phyloP scores from a whole-genome alignment of 2,888 invertebrate genomes.

The Chloroclysta siterata region DNA sequence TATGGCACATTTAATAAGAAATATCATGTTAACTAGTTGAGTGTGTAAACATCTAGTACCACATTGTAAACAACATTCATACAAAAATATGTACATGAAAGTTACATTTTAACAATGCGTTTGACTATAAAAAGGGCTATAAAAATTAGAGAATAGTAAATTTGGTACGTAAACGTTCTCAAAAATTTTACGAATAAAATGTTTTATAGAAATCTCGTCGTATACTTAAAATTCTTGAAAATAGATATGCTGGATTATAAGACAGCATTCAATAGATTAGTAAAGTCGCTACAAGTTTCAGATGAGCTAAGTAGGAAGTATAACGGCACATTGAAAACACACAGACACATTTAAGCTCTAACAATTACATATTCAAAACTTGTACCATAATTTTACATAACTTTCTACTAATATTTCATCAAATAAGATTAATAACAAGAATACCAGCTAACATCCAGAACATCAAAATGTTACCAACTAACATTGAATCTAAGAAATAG shows the following conservation, averaged over 20 bases:
- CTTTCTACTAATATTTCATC: constrained; percentile 2
- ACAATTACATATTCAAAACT: constrained; percentile 37
- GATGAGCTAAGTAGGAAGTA: constrained; percentile 33
- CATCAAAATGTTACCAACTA: constrained; percentile 16
- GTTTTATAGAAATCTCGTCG: not conserved
- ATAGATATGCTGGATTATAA: constrained; percentile 49
- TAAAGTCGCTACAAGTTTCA: constrained; percentile 42
- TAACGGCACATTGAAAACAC: constrained; percentile 74
- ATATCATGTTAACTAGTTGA: constrained; percentile 37
- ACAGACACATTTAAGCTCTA: constrained; percentile 61
- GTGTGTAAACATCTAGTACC: constrained; percentile 40
- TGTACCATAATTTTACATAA: constrained; percentile 15
- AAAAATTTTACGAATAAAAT: constrained; percentile 4
- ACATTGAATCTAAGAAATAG: constrained; percentile 14
- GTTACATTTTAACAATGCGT: constrained; percentile 39
- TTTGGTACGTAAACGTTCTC: constrained; percentile 6
- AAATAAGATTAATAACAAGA: constrained; percentile 13
- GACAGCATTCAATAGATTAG: constrained; percentile 50
- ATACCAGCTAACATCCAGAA: constrained; percentile 10
- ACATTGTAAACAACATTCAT: constrained; percentile 56
- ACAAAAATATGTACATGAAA: constrained; percentile 65
- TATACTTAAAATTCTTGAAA: constrained; percentile 14
- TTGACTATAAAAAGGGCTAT: constrained; percentile 14
- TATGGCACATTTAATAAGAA: constrained; percentile 57
- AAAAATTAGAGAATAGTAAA: constrained; percentile 15